Evolutionary conservation across 2,113 vertebrate species (phyloP).

Genomic region (Sinocyclocheilus grahami): DNA sequence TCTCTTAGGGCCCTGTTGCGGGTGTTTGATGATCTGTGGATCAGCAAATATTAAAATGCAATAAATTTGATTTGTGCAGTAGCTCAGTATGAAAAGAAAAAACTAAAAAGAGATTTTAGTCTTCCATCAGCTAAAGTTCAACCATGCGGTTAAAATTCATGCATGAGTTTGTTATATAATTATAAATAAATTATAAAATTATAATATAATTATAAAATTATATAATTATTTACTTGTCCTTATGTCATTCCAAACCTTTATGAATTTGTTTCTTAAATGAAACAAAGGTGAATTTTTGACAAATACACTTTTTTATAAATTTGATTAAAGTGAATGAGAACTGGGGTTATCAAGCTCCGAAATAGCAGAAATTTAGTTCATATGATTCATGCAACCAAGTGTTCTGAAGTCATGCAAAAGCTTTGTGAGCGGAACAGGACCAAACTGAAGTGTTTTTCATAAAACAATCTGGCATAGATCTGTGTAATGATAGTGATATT

Average conservation of each 20-base stretch:
- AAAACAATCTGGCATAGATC: neutral
- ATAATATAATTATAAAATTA: too few species aligned
- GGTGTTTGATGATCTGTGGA: neutral
- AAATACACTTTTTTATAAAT: too few species aligned
- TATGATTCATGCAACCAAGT: too few species aligned
- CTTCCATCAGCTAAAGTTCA: constrained; percentile 19
- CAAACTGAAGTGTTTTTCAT: neutral
- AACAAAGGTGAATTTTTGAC: neutral
- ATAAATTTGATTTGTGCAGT: constrained; percentile 11
- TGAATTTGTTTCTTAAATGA: neutral
- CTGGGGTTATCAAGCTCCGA: too few species aligned
- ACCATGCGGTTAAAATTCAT: constrained; percentile 20
- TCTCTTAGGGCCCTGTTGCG: neutral
- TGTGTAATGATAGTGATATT: neutral
- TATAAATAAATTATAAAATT: too few species aligned
- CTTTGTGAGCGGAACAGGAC: too few species aligned
- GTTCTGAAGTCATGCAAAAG: too few species aligned
- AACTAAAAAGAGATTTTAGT: neutral
- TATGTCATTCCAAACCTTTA: neutral
- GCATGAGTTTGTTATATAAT: constrained; percentile 30
- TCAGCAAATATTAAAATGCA: constrained; percentile 11
- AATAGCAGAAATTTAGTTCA: too few species aligned
- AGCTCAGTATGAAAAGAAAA: neutral
- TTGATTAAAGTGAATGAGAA: too few species aligned
- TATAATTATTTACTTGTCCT: too few species aligned